phyloP scores from a whole-genome alignment of 92 coral and sea anemone species.

The Plumapathes pennacea region DNA sequence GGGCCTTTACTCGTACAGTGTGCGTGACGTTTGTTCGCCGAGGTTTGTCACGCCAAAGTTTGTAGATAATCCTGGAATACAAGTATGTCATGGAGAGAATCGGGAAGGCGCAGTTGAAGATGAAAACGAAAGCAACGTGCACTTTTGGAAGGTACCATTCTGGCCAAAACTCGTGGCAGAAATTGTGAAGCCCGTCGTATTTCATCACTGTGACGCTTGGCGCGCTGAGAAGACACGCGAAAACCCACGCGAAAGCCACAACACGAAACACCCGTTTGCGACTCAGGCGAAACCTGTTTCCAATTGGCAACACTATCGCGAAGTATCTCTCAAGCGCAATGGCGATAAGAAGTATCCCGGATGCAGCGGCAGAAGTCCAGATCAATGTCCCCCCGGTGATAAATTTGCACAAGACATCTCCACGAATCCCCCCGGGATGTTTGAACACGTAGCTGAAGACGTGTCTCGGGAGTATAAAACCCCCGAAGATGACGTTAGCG shows the following conservation, averaged over 20 bases:
- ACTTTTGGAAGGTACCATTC: slow-evolving; percentile 35
- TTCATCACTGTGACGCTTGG: slow-evolving; percentile 62
- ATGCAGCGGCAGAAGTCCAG: slow-evolving; percentile 66
- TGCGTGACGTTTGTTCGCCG: slow-evolving; percentile 49
- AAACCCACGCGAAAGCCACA: slow-evolving; percentile 56
- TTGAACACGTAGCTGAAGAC: slow-evolving; percentile 27
- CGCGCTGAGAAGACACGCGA: slow-evolving; percentile 42
- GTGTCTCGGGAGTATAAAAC: slow-evolving; percentile 51
- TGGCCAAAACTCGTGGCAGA: slow-evolving; percentile 68
- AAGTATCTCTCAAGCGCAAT: slow-evolving; percentile 66
- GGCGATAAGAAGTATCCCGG: slow-evolving; percentile 65
- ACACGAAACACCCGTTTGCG: slow-evolving; percentile 36
- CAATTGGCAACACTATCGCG: slow-evolving; percentile 66
- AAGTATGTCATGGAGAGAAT: slow-evolving; percentile 52
- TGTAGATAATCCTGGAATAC: slow-evolving; percentile 52
- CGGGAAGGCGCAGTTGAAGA: slow-evolving; percentile 46
- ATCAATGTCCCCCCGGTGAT: slow-evolving; percentile 70
- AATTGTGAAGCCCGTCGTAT: slow-evolving; percentile 32
- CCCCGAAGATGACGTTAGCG: slow-evolving; percentile 26
- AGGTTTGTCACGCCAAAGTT: slow-evolving; percentile 55
- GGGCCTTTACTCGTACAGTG: slow-evolving; percentile 62
- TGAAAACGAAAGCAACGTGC: slow-evolving; percentile 61
- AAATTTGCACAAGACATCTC: slow-evolving; percentile 57
- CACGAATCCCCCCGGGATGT: slow-evolving; percentile 11
- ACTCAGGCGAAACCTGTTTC: slow-evolving; percentile 43